A percentile compares a stretch with the other conserved stretches of the same genome.
Conservation (phyloP, 1,140 invertebrate species). For the Drosophila saltans region DNA sequence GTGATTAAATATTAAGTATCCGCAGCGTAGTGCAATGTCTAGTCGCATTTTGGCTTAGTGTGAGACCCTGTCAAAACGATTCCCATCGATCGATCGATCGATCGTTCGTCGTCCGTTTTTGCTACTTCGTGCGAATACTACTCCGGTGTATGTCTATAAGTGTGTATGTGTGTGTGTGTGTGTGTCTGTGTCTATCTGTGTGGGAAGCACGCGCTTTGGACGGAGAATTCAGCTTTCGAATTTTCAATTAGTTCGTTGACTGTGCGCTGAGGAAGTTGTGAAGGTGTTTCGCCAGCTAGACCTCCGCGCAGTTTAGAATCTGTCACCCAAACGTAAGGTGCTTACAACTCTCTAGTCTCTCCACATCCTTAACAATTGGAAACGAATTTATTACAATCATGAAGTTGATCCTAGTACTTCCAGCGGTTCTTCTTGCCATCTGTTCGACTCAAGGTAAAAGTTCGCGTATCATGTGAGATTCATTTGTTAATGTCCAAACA, state of each 20-base stretch:
- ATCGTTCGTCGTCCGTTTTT: constrained; percentile 55
- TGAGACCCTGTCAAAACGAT: constrained; percentile 13
- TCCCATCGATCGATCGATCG: constrained; percentile 57
- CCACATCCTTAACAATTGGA: constrained; percentile 14
- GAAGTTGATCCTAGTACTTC: constrained; percentile 42
- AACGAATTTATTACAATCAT: constrained; percentile 34
- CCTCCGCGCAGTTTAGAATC: constrained; percentile 74
- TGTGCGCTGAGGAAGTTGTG: constrained; percentile 74
- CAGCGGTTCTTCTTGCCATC: constrained; percentile 51
- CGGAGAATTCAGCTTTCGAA: constrained; percentile 77
- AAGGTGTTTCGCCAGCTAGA: constrained; percentile 64
- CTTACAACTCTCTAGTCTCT: constrained; percentile 42
- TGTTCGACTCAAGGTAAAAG: constrained; percentile 69
- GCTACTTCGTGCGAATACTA: constrained; percentile 32
- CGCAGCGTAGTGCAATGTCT: constrained; percentile 48
- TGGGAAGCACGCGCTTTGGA: constrained; percentile 66
- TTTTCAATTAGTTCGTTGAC: constrained; percentile 81
- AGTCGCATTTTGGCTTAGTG: constrained; percentile 7
- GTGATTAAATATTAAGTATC: constrained; percentile 54
- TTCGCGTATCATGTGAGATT: constrained; percentile 29
- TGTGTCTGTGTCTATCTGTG: constrained; percentile 30
- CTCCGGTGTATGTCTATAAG: neutral
- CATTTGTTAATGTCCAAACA: constrained; percentile 30
- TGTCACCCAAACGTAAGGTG: constrained; percentile 65
- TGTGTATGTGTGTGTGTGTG: neutral